Evolutionary conservation across 2,888 invertebrate genomes (phyloP), one percentile per base, ranked within the genome.

Genomic region (Clistopyga incitator): DNA sequence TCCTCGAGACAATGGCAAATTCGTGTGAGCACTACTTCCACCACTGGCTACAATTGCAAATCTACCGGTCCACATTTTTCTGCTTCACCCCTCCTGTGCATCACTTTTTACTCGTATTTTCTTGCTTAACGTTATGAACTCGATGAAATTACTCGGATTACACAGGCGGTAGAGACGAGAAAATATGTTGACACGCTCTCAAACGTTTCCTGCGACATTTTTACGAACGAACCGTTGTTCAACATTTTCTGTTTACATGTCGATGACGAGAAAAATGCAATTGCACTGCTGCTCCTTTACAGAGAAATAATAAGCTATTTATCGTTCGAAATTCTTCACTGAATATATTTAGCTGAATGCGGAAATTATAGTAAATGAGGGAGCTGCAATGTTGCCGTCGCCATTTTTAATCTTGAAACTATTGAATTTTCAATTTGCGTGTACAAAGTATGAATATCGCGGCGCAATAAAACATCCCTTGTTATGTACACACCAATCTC

Each of bases 401-500:
- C 15, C 3, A 13, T 18, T 50, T 50, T n/a, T 6, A 6, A 50
- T n/a, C 0, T 70, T 6, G 8, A 34, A 34, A 61, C 6, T 34
- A 29, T 18, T 54, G 23, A 23, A 61, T 61, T 59, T 34, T 0
- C n/a, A 34, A 61, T 10, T 29, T 10, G 10, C 10, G 56, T 15
- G 13, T 25, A 61, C 59, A n/a, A 1, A n/a, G n/a, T 18, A 61
- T 18, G 29, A 29, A 29, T 29, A n/a, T 56, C 25, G 10, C 38
- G 54, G 25, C 4, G 64, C 70, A 52, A 20, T 54, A 34, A 52
- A 54, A 64, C n/a, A 68, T 61, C 45, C 64, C 68, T 74, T 68
- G 34, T n/a, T 45, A 78, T 70, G 52, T 61, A 64, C 70, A 74
- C 54, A 82, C 56, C 82, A 78, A 70, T 75, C 82, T 64, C 29